Evolutionary conservation across 37 sponge, comb jelly and placozoan genomes (phyloP), one percentile per base, ranked within the genome.

Genomic region (Beroe ovata): DNA sequence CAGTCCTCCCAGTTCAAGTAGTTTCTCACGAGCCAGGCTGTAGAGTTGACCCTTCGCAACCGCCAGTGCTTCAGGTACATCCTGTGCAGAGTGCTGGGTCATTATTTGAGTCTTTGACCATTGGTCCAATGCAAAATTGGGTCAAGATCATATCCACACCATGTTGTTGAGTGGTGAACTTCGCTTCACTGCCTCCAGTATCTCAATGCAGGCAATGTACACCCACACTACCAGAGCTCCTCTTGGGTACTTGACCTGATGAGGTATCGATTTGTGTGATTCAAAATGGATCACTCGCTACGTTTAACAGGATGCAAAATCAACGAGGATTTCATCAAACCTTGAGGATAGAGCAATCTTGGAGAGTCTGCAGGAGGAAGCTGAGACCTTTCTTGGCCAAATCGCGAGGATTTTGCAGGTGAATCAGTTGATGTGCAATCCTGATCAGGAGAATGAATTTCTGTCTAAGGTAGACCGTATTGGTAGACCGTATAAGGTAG

Each of bases 141-240:
- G n/a, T n/a, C n/a, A n/a, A n/a, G n/a, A 11, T 58, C 59, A 19
- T 58, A 58, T 19, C 11, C 21, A 8, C 25, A 77, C 84, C 84
- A 77, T 77, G 21, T 77, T 77, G 54, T 77, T 77, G 42, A 42
- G 84, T 1, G 42, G 84, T 0, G 84, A 77, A 25, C 54, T 42
- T 4, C 28, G 16, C 54, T 77, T 77, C 47, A 77, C 84, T 6
- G 84, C 84, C 42, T 77, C 84, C 22, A 77, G 54, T 19, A 77
- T 30, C 3, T 77, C 84, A 39, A 77, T 77, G 33, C 84, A 77
- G 41, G 36, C 54, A 28, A 77, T 39, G 28, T 77, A 77, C 18
- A 77, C 84, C 84, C 84, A 77, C 2, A 77, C 54, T 25, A 77
- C 54, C 41, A 77, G 84, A n/a, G 84, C 84, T 39, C 84, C 84